Conservation (phyloP, 2,113 vertebrate species). For the Butorides virescens region DNA sequence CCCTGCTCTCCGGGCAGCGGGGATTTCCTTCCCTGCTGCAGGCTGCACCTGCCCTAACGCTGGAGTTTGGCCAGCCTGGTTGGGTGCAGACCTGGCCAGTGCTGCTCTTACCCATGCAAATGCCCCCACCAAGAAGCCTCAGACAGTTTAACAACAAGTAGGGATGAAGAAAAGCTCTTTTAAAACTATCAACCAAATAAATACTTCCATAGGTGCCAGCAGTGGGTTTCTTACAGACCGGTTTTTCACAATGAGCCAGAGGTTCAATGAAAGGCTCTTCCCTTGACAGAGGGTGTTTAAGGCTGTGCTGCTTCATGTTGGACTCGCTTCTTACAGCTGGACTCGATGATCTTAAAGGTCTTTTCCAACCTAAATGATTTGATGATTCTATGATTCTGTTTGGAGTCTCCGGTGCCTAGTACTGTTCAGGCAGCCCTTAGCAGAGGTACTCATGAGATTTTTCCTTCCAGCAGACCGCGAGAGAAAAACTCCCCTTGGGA, state of each 20-base stretch:
- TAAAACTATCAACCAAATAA: background rate
- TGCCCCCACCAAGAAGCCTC: background rate
- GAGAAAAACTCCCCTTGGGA: background rate
- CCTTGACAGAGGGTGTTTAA: background rate
- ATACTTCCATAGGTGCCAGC: background rate
- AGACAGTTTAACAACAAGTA: background rate
- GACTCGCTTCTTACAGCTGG: background rate
- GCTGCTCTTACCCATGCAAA: background rate
- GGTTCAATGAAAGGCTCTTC: background rate
- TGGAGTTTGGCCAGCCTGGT: background rate
- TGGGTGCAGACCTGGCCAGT: rapidly evolving
- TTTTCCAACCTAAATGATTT: background rate
- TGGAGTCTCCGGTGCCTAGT: background rate
- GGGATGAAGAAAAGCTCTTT: background rate
- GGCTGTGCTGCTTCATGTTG: background rate
- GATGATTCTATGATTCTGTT: background rate
- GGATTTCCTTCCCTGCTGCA: background rate
- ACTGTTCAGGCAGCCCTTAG: background rate
- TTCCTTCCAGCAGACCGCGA: background rate
- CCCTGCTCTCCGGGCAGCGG: background rate
- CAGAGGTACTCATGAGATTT: background rate
- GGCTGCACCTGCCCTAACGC: background rate
- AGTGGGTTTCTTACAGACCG: background rate
- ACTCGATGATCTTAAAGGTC: background rate
- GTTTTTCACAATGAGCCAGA: background rate